These are phyloP conservation scores for Steinernema carpocapsae DNA, from an alignment of 2,888 invertebrate genomes.

Conservation along the genomic window DNA sequence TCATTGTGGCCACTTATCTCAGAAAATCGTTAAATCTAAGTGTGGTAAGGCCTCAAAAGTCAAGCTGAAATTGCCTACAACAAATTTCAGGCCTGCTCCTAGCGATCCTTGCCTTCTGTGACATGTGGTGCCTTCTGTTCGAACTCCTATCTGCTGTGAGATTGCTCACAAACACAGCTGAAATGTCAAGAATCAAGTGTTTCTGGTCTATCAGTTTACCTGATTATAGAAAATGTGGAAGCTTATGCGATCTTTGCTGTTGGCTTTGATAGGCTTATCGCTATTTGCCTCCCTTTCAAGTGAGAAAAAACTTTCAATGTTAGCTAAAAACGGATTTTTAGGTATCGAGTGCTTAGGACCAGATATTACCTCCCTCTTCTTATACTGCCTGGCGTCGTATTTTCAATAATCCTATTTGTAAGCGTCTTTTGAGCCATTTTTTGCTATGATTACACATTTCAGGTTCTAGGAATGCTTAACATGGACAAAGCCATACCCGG, in stretches of 20 bases:
- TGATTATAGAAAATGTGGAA: background rate
- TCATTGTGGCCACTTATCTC: background rate
- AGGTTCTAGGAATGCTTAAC: background rate
- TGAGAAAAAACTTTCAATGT: background rate
- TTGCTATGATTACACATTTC: too few species aligned
- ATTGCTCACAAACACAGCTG: background rate
- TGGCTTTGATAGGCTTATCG: background rate
- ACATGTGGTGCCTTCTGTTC: constrained; percentile 6
- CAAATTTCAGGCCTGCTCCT: background rate
- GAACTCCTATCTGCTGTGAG: background rate
- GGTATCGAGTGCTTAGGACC: background rate
- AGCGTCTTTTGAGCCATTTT: background rate
- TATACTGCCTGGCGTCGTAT: too few species aligned
- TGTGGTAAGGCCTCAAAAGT: constrained; percentile 9
- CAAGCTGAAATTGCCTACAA: background rate
- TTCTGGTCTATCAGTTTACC: constrained; percentile 17
- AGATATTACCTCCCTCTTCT: background rate
- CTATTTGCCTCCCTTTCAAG: background rate
- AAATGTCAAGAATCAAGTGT: background rate
- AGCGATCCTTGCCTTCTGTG: background rate
- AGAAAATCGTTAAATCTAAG: background rate
- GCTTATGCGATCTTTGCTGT: background rate
- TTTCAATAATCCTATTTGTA: background rate
- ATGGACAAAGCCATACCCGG: background rate
- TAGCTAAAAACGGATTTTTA: background rate